These are phyloP conservation scores for Bolinopsis microptera DNA, from an alignment of 37 sponge, comb jelly and placozoan species.

Conservation along the genomic window DNA sequence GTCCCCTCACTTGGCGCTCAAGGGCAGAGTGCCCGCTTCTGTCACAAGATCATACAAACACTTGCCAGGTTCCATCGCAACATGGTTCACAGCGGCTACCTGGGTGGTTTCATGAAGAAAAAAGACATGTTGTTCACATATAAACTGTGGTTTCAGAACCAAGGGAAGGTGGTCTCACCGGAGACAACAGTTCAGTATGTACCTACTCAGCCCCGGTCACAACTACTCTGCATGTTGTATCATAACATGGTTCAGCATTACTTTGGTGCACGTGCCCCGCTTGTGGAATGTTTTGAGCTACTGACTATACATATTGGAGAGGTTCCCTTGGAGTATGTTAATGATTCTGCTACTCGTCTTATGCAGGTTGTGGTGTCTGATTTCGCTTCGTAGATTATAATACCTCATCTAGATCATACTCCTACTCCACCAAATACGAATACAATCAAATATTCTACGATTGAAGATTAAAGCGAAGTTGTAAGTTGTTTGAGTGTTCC, in stretches of 20 bases:
- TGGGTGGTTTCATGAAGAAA: conserved; percentile 22
- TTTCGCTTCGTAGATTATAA: neutral
- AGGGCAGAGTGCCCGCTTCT: conserved; percentile 35
- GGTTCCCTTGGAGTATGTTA: conserved; percentile 20
- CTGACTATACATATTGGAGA: conserved; percentile 51
- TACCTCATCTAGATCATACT: no score
- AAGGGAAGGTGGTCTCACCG: neutral
- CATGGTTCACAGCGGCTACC: conserved; percentile 35
- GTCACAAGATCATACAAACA: neutral
- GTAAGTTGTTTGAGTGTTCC: no score
- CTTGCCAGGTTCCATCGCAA: neutral
- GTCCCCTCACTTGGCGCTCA: neutral
- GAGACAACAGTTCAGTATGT: neutral
- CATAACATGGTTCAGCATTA: conserved; percentile 21
- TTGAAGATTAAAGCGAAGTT: no score
- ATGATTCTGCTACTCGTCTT: neutral
- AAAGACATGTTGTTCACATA: neutral
- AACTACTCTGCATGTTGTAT: conserved; percentile 22
- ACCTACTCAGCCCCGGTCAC: neutral
- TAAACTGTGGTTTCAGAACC: neutral
- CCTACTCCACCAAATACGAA: no score
- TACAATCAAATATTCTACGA: no score
- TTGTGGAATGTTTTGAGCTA: conserved; percentile 32
- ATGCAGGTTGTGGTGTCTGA: neutral
- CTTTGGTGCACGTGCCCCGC: neutral